Evolutionary conservation across 2,888 invertebrate species (phyloP).

Genomic region (Vandiemenella viatica): DNA sequence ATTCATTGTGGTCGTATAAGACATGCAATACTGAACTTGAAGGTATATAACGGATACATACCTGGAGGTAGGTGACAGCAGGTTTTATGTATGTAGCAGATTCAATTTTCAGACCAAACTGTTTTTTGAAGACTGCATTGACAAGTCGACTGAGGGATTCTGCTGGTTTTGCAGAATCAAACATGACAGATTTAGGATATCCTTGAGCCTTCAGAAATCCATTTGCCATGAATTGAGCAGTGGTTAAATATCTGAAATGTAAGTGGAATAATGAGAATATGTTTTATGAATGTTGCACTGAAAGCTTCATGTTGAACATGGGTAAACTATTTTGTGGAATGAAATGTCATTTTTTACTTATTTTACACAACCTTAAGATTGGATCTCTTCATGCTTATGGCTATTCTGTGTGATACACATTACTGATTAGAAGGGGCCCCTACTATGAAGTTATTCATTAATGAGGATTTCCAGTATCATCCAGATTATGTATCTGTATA

Average conservation of each 20-base stretch:
- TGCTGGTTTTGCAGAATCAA: conserved; percentile 50
- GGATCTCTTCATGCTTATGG: no score
- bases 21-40: no score
- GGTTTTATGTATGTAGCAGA: conserved; percentile 61
- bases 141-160: conserved; percentile 53
- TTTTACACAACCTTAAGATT: no score
- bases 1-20: no score
- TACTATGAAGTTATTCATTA: no score
- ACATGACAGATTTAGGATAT: conserved; percentile 51
- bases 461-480: no score
- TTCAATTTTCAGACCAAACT: conserved; percentile 54
- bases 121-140: conserved; percentile 52
- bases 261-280: neutral
- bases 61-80: conserved; percentile 52
- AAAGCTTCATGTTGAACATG: no score
- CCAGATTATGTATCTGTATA: no score
- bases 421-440: no score
- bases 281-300: neutral
- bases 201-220: conserved; percentile 61
- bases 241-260: conserved; percentile 45
- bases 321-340: no score
- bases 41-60: conserved; percentile 22
- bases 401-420: no score
- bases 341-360: no score
- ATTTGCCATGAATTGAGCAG: conserved; percentile 55